phyloP scores from a whole-genome alignment of 2,113 vertebrate genomes.

The Vulpes vulpes region DNA sequence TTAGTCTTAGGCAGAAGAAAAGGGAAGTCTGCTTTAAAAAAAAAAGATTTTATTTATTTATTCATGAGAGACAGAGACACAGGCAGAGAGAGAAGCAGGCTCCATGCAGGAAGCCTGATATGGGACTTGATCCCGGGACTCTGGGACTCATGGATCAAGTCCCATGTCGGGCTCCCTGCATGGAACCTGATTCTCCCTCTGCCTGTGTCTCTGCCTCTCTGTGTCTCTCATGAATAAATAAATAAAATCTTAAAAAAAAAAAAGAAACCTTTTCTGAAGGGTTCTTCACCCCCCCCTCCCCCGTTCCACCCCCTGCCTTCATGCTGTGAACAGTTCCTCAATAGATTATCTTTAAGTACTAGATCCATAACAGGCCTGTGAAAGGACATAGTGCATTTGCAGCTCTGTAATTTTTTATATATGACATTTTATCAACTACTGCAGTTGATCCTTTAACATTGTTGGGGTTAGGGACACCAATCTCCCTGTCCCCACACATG shows the following conservation, averaged over 20 bases:
- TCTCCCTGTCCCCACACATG: background rate
- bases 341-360: background rate
- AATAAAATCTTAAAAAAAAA: too few species aligned
- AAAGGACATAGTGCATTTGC: background rate
- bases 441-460: background rate
- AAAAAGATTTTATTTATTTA: too few species aligned
- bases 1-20: background rate
- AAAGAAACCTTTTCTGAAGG: background rate
- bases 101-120: too few species aligned
- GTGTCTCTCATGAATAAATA: too few species aligned
- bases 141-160: too few species aligned
- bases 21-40: background rate
- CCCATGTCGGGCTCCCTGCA: too few species aligned
- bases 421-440: background rate
- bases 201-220: too few species aligned
- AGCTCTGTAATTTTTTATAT: constrained; percentile 1
- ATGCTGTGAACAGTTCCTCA: background rate
- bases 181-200: too few species aligned
- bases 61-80: too few species aligned
- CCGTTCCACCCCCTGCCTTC: too few species aligned
- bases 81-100: too few species aligned
- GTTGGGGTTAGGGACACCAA: background rate
- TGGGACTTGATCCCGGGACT: too few species aligned
- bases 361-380: background rate
- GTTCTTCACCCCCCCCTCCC: background rate